Base-by-base conservation (phyloP, 1,140 invertebrate genomes). In the Drosophila mauritiana region DNA sequence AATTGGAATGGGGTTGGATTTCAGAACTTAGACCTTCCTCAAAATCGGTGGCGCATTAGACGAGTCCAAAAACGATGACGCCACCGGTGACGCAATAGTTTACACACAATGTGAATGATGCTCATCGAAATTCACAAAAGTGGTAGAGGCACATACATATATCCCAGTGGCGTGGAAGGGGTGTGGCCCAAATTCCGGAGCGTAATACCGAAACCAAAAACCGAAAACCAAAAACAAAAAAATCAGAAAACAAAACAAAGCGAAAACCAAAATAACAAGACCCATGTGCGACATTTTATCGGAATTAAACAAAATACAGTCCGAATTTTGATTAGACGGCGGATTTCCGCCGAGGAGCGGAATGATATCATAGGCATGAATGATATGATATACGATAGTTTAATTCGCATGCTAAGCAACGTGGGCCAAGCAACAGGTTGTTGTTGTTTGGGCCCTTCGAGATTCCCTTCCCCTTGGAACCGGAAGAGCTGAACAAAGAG, bases 1-100 rank as follows among this genome's bases (percentile, higher is more conserved):
- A 37, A 11, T 15, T 39, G 17, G 20, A 37, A 11, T 36, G 42
- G 27, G 13, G 12, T 39, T 15, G 10, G 11, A 11, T 37, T 11
- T 2, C 13, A 4, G 55, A 61, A 25, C n/a, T 22, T 25, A 49
- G 63, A 49, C 43, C 59, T 67, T 67, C 59, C 40, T 20, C 43
- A 49, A 65, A 45, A 70, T 70, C 42, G 49, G n/a, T 52, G 42
- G 12, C 67, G 64, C 51, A 70, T 56, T 70, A 56, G 17, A 48
- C 40, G 55, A 34, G 25, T 56, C 40, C 49, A 43, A 56, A 63
- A 56, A 63, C 73, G 69, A 81, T 80, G 78, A 81, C 78, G 78
- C 65, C 78, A 80, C 81, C 59, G 39, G 52, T 82, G 80, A 82
- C 75, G 80, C 73, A 82, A 83, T 52, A 34, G 45, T 10, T 82